Base-by-base conservation (phyloP, 2,888 invertebrate genomes). In the Antheraea assamensis region DNA sequence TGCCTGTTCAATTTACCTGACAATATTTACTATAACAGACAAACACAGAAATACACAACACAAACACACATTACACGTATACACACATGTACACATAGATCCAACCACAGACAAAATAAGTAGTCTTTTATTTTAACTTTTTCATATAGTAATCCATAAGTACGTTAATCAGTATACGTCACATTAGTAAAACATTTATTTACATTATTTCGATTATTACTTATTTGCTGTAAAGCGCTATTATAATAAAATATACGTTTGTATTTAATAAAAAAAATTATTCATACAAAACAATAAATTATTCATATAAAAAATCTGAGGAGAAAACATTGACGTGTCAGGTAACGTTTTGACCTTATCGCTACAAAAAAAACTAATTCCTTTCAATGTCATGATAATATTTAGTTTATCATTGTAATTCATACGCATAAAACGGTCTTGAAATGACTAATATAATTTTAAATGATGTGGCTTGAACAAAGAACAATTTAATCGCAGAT, bases 381-480 rank as follows among this genome's bases (percentile, higher is more conserved):
- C 21, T 64, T 64, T 64, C 61, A 64, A 64, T 64, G 61, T 30
- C 17, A 19, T 17, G 61, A 64, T 64, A 64, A 30, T 64, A 30
- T 64, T 61, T 27, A 4, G 17, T 27, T 64, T 64, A 27, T 64
- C 21, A 64, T 30, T 30, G 30, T 64, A 30, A 27, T 30, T 64
- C 27, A 17, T 30, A 27, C 30, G 27, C 30, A 27, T 64, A 64
- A 64, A 64, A 15, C 5, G 17, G 30, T 64, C 27, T 64, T 17
- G 8, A 30, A 64, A 30, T 17, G 3, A 64, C 13, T 27, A 30
- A 13, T 64, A 64, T 30, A 64, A 30, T 24, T 58, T 58, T 58
- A 64, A 64, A 64, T 64, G 27, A 64, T 27, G 27, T 15, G 13
- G 30, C 30, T 17, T 24, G 27, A 61, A 10, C 27, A 27, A 13